A percentile compares a stretch with the other conserved stretches of the same genome.
These are phyloP conservation scores for Stichopus chloronotus DNA, from an alignment of 35 echinoderm and acorn worm genomes.

Conservation along the genomic window DNA sequence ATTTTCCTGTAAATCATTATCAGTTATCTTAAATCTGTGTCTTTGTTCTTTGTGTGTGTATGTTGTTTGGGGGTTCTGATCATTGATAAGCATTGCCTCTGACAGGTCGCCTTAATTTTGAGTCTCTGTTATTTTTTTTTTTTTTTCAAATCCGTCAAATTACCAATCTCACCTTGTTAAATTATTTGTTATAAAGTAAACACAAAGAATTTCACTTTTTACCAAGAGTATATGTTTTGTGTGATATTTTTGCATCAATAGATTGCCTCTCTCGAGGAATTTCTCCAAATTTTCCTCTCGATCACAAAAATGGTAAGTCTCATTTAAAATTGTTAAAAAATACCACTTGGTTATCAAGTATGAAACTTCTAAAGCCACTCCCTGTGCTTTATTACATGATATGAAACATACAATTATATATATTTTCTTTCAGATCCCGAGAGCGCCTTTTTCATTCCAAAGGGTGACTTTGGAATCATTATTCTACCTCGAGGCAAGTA, in stretches of 20 bases:
- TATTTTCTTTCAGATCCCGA: not conserved
- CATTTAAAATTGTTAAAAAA: not conserved
- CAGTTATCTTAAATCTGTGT: not conserved
- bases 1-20: not conserved
- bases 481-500: not conserved
- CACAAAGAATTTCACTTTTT: too few relatives aligned
- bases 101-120: too few relatives aligned
- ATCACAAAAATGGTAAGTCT: not conserved
- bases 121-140: too few relatives aligned
- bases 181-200: too few relatives aligned
- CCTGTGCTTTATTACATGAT: not conserved
- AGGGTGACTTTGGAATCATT: not conserved
- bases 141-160: too few relatives aligned
- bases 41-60: not conserved
- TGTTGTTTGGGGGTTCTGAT: too few relatives aligned
- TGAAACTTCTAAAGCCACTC: not conserved
- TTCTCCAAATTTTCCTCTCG: not conserved
- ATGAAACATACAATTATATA: not conserved
- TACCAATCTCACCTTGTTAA: too few relatives aligned
- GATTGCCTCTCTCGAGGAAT: not conserved
- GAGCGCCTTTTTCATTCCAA: not conserved
- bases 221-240: not conserved
- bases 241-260: not conserved
- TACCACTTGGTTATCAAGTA: not conserved
- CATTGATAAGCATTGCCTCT: too few relatives aligned